phyloP scores from a whole-genome alignment of 2,888 invertebrate species.

The Notodonta ziczac region DNA sequence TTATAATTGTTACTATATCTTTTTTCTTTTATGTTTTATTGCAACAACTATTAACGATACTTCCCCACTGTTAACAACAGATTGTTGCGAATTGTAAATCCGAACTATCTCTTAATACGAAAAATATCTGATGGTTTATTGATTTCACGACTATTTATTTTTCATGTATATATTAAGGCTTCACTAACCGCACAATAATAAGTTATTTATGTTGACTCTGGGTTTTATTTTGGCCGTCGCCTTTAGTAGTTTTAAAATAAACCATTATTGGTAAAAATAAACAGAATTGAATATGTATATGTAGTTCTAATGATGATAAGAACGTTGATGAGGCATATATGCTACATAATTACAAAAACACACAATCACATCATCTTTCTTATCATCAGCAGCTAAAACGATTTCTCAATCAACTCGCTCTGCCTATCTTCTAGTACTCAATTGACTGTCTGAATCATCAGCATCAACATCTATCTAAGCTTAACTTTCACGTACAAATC shows the following conservation, averaged over 20 bases:
- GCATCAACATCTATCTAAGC: conserved; percentile 56
- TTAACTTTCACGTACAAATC: conserved; percentile 53
- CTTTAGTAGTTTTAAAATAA: neutral
- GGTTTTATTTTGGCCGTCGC: no score
- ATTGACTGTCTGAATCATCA: conserved; percentile 29
- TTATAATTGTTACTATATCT: no score
- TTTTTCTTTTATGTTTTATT: no score
- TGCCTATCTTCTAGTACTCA: conserved; percentile 41
- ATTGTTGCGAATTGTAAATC: no score
- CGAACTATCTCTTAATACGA: no score
- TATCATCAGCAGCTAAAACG: neutral
- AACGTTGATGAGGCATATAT: neutral
- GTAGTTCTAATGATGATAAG: neutral
- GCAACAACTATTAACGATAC: no score
- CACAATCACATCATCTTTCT: neutral
- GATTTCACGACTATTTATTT: no score
- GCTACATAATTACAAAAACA: neutral
- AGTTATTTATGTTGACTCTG: no score
- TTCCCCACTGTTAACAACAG: no score
- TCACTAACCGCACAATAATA: no score
- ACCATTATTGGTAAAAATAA: neutral
- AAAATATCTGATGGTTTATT: no score
- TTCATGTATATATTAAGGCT: no score
- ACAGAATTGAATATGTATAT: neutral
- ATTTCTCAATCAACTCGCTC: conserved; percentile 24